Conservation (phyloP, 2,797 vertebrate species). For the Botia kubotai region DNA sequence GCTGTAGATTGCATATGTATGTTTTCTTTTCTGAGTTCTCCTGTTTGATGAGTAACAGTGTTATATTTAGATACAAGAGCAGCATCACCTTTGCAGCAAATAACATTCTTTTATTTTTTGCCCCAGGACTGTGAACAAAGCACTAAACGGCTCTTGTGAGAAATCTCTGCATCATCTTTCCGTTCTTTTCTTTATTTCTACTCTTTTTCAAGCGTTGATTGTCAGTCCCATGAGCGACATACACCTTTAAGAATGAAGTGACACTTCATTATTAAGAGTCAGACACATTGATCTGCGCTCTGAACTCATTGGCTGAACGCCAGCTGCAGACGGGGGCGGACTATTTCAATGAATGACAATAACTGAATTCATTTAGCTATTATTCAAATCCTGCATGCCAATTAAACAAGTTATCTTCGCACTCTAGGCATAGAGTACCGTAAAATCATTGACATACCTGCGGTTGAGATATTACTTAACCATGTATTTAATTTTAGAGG, state of each 20-base stretch:
- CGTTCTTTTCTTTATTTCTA: not conserved
- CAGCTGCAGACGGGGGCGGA: not conserved
- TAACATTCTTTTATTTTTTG: not conserved
- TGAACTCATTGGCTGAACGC: constrained; percentile 6
- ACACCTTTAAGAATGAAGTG: constrained; percentile 7
- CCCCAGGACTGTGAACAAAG: not conserved
- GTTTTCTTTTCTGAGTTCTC: not conserved
- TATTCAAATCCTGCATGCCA: not conserved
- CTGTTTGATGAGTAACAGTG: not conserved
- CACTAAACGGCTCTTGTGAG: not conserved
- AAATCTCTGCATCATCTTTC: not conserved
- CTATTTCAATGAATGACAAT: not conserved
- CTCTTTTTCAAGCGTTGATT: not conserved
- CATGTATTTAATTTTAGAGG: not conserved
- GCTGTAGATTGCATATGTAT: not conserved
- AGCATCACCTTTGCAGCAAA: not conserved
- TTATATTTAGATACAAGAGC: constrained; percentile 4
- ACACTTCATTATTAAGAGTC: constrained; percentile 10
- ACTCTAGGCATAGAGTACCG: not conserved
- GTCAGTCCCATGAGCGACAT: not conserved
- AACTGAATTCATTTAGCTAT: not conserved
- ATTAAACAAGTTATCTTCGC: not conserved
- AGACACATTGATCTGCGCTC: constrained; percentile 10
- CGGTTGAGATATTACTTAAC: not conserved
- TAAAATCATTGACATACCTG: not conserved